phyloP scores from a whole-genome alignment of 2,888 invertebrate species.

The Andrena minutula region DNA sequence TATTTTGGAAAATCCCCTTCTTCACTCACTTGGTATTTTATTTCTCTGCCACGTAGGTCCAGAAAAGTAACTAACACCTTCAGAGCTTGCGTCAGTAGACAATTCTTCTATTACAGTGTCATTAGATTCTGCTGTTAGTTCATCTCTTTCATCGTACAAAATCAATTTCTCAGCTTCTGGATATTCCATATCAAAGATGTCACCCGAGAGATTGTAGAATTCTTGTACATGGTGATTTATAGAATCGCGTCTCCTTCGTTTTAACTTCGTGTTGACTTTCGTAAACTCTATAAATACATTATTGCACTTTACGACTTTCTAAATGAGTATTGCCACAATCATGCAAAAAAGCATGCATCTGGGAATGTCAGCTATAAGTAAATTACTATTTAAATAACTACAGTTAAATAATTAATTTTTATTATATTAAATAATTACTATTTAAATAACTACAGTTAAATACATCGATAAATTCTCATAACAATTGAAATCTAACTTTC shows the following conservation, averaged over 20 bases:
- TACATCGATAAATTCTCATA: too few relatives aligned
- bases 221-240: constrained; percentile 34
- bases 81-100: constrained; percentile 75
- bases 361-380: too few relatives aligned
- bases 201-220: constrained; percentile 86
- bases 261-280: background rate
- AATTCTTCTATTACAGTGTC: constrained; percentile 55
- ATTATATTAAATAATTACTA: too few relatives aligned
- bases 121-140: constrained; percentile 42
- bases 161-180: constrained; percentile 68
- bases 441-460: too few relatives aligned
- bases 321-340: background rate
- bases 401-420: too few relatives aligned
- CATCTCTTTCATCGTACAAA: constrained; percentile 65
- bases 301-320: background rate
- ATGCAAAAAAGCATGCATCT: too few relatives aligned
- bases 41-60: constrained; percentile 84
- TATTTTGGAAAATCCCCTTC: background rate
- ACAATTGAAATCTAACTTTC: too few relatives aligned
- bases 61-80: constrained; percentile 85
- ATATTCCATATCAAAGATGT: constrained; percentile 83
- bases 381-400: too few relatives aligned
- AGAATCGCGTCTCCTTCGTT: constrained; percentile 33
- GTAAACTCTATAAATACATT: constrained; percentile 9
- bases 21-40: constrained; percentile 69